These are phyloP conservation scores for Neogale vison DNA, from an alignment of 2,113 vertebrate species.

Conservation along the genomic window DNA sequence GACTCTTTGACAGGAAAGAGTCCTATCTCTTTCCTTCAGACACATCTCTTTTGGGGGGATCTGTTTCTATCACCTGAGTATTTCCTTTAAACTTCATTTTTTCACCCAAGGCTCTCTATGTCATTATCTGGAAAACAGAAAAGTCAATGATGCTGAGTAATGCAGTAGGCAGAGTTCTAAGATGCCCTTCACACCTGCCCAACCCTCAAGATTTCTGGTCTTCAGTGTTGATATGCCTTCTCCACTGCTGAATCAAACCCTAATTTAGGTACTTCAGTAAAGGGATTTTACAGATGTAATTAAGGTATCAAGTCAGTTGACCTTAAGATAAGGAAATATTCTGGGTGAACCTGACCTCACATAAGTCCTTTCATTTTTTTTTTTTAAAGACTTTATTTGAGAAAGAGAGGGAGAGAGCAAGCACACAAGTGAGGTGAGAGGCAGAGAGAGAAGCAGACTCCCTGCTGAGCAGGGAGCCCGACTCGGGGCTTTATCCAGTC, in stretches of 20 bases:
- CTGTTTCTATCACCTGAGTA: background rate
- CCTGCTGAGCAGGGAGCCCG: background rate
- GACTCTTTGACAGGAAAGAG: background rate
- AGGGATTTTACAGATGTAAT: background rate
- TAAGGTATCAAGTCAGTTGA: background rate
- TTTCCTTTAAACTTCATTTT: background rate
- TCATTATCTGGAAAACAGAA: background rate
- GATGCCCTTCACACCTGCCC: accelerated
- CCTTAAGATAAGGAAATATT: background rate
- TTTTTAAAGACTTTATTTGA: background rate
- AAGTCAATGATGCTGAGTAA: background rate
- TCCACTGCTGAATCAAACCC: background rate
- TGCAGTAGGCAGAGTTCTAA: background rate
- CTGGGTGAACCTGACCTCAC: background rate
- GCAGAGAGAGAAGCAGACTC: background rate
- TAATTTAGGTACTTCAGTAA: background rate
- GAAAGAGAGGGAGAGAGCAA: background rate
- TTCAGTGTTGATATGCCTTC: background rate
- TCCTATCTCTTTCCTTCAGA: background rate
- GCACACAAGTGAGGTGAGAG: background rate
- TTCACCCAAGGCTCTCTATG: background rate
- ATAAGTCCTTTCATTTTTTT: background rate
- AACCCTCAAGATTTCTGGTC: background rate
- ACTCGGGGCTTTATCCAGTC: background rate
- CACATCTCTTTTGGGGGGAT: background rate